A percentile compares a stretch with the other conserved stretches of the same genome.
phyloP scores from a whole-genome alignment of 2,888 invertebrate species.

The Catocala nupta region DNA sequence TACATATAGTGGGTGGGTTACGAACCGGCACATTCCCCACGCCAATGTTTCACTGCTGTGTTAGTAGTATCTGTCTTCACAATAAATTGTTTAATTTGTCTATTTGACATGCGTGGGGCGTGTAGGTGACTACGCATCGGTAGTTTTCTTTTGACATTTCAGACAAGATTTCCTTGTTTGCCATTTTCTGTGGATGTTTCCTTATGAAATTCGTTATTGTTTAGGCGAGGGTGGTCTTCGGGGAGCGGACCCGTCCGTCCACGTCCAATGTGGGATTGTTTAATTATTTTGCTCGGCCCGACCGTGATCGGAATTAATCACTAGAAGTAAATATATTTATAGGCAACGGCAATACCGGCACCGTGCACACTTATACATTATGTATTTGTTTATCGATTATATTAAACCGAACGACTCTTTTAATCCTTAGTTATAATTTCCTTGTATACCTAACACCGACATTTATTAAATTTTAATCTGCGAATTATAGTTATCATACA shows the following conservation, averaged over 20 bases:
- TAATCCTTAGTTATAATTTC: too few relatives aligned
- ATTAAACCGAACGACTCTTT: too few relatives aligned
- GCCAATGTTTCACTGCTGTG: neutral
- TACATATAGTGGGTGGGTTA: neutral
- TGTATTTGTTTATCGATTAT: conserved; percentile 14
- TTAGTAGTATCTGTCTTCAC: neutral
- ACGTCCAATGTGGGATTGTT: conserved; percentile 77
- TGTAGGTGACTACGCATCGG: conserved; percentile 43
- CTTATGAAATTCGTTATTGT: conserved; percentile 74
- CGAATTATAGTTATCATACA: too few relatives aligned
- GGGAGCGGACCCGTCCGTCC: conserved; percentile 65
- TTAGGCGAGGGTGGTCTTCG: conserved; percentile 61
- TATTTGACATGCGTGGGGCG: conserved; percentile 39
- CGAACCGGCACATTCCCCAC: neutral
- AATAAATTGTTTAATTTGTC: conserved; percentile 47
- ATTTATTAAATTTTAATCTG: too few relatives aligned
- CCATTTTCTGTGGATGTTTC: conserved; percentile 57
- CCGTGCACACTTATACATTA: conserved; percentile 42
- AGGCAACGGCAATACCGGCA: conserved; percentile 43
- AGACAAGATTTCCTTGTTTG: conserved; percentile 58
- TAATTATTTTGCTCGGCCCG: conserved; percentile 80
- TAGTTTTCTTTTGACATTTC: conserved; percentile 58
- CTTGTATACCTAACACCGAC: too few relatives aligned
- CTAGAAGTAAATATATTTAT: conserved; percentile 70
- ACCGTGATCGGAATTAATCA: conserved; percentile 81